Percentiles rank a stretch among this genome's conserved stretches.
Conservation (phyloP, 1,140 invertebrate species). For the Paralvinella palmiformis region DNA sequence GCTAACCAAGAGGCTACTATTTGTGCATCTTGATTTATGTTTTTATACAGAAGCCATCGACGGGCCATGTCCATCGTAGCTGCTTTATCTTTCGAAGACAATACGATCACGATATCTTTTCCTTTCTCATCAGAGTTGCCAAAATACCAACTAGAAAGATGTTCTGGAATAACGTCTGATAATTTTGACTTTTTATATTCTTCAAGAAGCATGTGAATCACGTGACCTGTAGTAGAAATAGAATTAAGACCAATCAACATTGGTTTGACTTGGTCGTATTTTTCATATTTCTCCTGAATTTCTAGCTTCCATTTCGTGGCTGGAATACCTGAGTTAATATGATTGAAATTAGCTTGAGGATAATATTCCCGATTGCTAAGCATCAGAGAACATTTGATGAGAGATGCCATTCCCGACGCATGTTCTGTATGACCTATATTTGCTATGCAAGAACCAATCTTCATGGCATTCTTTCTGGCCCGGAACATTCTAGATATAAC, state of each 20-base stretch:
- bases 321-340: too few species aligned
- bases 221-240: not conserved
- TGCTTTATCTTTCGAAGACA: not conserved
- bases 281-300: not conserved
- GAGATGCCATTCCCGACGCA: not conserved
- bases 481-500: not conserved
- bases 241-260: not conserved
- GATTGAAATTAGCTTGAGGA: not conserved
- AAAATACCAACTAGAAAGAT: not conserved
- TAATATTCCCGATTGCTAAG: not conserved
- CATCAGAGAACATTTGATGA: not conserved
- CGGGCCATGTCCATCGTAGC: not conserved
- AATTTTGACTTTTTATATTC: not conserved
- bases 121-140: not conserved
- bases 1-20: not conserved
- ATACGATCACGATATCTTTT: not conserved
- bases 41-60: not conserved
- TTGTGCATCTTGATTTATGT: not conserved
- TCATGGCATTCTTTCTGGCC: not conserved
- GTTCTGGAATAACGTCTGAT: not conserved
- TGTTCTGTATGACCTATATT: not conserved
- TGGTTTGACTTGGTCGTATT: not conserved
- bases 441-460: not conserved
- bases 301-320: not conserved
- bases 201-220: not conserved